Conservation (phyloP, 2,888 invertebrate species). For the Andrena chrysosceles region DNA sequence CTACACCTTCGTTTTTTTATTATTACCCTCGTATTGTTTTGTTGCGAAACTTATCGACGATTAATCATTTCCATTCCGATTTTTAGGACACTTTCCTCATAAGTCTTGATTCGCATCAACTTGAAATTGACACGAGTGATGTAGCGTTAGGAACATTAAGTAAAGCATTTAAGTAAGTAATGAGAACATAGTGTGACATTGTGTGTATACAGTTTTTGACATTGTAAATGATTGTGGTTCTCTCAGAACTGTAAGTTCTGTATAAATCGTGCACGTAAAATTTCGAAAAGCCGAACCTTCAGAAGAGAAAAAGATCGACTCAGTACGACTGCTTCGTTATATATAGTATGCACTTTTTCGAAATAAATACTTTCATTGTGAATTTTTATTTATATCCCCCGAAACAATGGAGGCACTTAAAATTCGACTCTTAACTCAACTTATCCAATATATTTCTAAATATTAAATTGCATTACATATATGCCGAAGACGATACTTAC, state of each 20-base stretch:
- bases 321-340: too few relatives aligned
- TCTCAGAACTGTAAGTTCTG: conserved; percentile 41
- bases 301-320: too few relatives aligned
- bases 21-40: neutral
- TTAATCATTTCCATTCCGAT: conserved; percentile 28
- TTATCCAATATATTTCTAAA: neutral
- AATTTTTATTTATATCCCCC: too few relatives aligned
- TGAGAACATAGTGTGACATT: neutral
- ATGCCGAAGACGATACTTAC: conserved; percentile 17
- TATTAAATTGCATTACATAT: neutral
- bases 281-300: too few relatives aligned
- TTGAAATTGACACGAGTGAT: conserved; percentile 95
- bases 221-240: conserved; percentile 28
- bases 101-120: conserved; percentile 91
- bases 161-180: conserved; percentile 92
- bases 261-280: too few relatives aligned
- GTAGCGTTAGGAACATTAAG: conserved; percentile 94
- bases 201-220: conserved; percentile 14
- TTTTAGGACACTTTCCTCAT: conserved; percentile 93
- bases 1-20: conserved; percentile 12
- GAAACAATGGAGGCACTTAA: too few relatives aligned
- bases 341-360: too few relatives aligned
- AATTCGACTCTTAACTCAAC: neutral
- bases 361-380: too few relatives aligned
- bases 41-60: conserved; percentile 9